These are phyloP conservation scores for Bombylius discolor DNA, from an alignment of 2,888 invertebrate genomes.

Conservation along the genomic window DNA sequence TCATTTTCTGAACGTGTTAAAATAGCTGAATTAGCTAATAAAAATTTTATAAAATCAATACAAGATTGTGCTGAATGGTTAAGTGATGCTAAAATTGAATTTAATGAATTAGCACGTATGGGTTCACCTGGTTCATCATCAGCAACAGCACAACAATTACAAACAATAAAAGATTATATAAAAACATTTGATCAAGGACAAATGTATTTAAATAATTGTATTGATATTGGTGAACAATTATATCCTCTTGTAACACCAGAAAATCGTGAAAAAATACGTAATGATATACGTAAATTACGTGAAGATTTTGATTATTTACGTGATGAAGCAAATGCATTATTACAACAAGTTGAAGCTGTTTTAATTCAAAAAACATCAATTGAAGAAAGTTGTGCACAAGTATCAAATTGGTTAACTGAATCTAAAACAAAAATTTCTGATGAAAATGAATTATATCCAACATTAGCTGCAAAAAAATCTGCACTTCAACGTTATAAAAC, in stretches of 20 bases:
- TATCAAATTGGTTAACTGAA: slow-evolving; percentile 75
- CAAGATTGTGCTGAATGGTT: slow-evolving; percentile 67
- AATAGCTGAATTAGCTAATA: slow-evolving; percentile 51
- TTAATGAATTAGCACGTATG: slow-evolving; percentile 57
- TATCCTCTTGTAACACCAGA: slow-evolving; percentile 78
- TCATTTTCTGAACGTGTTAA: slow-evolving; percentile 59
- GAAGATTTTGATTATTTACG: slow-evolving; percentile 73
- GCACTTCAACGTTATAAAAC: slow-evolving; percentile 69
- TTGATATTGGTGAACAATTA: slow-evolving; percentile 77
- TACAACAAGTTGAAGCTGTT: slow-evolving; percentile 78
- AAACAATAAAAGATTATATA: slow-evolving; percentile 49
- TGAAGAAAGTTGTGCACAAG: slow-evolving; percentile 81
- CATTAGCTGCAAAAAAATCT: slow-evolving; percentile 77
- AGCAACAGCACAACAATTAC: slow-evolving; percentile 55
- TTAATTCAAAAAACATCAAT: slow-evolving; percentile 85
- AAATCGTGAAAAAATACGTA: slow-evolving; percentile 71
- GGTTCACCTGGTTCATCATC: slow-evolving; percentile 62
- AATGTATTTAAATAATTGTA: slow-evolving; percentile 58
- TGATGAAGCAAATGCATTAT: slow-evolving; percentile 69
- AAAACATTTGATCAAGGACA: slow-evolving; percentile 65
- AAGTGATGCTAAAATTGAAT: slow-evolving; percentile 56
- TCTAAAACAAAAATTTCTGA: slow-evolving; percentile 60
- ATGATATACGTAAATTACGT: slow-evolving; percentile 65
- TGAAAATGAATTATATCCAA: slow-evolving; percentile 59
- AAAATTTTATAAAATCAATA: slow-evolving; percentile 57